These are phyloP conservation scores for Steinernema carpocapsae DNA, from an alignment of 2,888 invertebrate species.

Conservation along the genomic window DNA sequence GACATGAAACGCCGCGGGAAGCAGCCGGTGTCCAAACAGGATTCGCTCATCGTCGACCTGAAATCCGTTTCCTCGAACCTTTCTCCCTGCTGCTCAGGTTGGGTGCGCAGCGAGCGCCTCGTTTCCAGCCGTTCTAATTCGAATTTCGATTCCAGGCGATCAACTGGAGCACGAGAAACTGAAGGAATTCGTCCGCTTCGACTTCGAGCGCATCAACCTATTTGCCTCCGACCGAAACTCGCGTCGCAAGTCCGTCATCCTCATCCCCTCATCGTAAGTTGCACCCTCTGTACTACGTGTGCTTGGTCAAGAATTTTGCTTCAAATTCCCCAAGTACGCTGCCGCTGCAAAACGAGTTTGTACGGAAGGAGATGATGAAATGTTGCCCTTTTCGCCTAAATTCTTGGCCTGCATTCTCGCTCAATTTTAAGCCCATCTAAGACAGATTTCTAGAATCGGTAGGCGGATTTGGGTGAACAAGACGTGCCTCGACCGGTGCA, in stretches of 20 bases:
- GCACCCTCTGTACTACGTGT: too few species aligned
- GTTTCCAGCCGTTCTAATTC: too few species aligned
- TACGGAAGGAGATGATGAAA: too few species aligned
- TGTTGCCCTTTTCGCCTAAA: not conserved
- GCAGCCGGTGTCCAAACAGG: conserved; percentile 13
- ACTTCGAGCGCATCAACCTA: conserved; percentile 9
- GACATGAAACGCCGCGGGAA: conserved; percentile 13
- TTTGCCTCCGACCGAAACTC: not conserved
- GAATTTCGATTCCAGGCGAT: conserved; percentile 36
- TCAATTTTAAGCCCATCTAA: not conserved
- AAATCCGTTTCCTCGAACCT: conserved; percentile 10
- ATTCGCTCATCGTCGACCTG: conserved; percentile 16
- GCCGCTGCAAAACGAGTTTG: too few species aligned
- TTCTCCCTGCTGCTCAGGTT: not conserved
- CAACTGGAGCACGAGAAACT: conserved; percentile 10
- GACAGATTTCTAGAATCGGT: conserved; percentile 19
- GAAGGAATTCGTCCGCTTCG: conserved; percentile 11
- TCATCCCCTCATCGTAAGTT: conserved; percentile 7
- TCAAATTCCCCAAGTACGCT: too few species aligned
- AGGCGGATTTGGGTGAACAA: conserved; percentile 24
- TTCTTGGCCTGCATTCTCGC: not conserved
- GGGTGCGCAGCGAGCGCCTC: not conserved
- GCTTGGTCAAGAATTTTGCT: not conserved
- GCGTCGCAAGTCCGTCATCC: not conserved
- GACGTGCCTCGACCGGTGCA: conserved; percentile 21